These are phyloP conservation scores for Palythoa grandis DNA, from an alignment of 92 coral and sea anemone genomes.

Conservation along the genomic window DNA sequence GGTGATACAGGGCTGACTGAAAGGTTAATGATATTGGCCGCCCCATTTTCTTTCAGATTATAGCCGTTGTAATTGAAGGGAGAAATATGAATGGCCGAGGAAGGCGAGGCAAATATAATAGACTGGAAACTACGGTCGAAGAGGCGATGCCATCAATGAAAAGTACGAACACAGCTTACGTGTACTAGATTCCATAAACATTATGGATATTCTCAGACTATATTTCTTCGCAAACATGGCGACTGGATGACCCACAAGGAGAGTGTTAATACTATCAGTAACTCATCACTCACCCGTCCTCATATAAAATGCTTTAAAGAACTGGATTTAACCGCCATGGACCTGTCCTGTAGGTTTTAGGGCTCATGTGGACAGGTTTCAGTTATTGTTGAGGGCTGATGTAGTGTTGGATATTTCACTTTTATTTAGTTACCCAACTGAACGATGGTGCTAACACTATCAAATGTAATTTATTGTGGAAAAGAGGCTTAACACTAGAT, in stretches of 20 bases:
- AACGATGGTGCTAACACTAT: no score
- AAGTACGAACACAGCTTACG: slow-evolving; percentile 79
- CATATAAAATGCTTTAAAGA: no score
- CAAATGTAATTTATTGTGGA: no score
- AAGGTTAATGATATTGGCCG: no score
- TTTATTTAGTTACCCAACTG: no score
- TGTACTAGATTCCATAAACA: slow-evolving; percentile 57
- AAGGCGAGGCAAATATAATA: slow-evolving; percentile 68
- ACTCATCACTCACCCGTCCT: background rate
- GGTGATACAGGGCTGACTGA: no score
- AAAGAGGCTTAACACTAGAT: no score
- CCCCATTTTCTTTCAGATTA: slow-evolving; percentile 58
- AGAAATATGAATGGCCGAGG: slow-evolving; percentile 51
- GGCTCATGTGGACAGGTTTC: no score
- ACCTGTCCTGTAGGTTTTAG: no score
- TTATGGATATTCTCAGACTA: background rate
- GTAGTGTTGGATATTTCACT: no score
- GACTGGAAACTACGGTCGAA: slow-evolving; percentile 85
- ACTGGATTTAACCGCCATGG: no score
- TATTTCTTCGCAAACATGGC: background rate
- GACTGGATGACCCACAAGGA: background rate
- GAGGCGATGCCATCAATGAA: slow-evolving; percentile 90
- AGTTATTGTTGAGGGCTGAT: no score
- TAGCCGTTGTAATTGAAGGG: slow-evolving; percentile 92
- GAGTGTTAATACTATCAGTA: background rate